Conservation (phyloP, 2,888 invertebrate species). For the Actias luna region DNA sequence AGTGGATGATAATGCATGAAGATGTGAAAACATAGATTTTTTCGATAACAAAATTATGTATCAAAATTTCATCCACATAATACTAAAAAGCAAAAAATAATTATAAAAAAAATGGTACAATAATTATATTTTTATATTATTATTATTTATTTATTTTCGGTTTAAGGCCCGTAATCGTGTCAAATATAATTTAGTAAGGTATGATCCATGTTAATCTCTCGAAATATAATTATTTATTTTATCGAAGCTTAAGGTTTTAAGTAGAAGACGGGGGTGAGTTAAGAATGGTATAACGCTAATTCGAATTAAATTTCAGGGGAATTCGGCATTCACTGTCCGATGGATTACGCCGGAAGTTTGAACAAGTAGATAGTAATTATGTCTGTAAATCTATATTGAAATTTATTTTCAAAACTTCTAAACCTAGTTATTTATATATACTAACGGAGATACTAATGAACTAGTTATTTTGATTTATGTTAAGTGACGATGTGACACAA, state of each 20-base stretch:
- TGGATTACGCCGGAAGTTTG: constrained; percentile 37
- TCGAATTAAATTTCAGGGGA: constrained; percentile 58
- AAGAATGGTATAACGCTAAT: constrained; percentile 49
- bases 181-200: no score
- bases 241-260: not conserved
- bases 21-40: no score
- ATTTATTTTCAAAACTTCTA: not conserved
- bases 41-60: no score
- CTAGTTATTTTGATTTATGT: no score
- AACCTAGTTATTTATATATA: no score
- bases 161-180: not conserved
- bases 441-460: no score
- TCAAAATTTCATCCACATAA: no score
- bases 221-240: not conserved
- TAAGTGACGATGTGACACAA: no score
- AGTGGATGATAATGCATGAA: no score
- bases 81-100: no score
- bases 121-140: no score
- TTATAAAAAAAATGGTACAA: not conserved
- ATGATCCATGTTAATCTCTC: not conserved
- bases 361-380: constrained; percentile 17
- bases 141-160: not conserved
- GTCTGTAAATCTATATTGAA: constrained; percentile 11
- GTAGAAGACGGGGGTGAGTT: constrained; percentile 1
- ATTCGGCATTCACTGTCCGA: constrained; percentile 33